Evolutionary conservation across 2,888 invertebrate genomes (phyloP).

Genomic region (Malthinus seriepunctatus): DNA sequence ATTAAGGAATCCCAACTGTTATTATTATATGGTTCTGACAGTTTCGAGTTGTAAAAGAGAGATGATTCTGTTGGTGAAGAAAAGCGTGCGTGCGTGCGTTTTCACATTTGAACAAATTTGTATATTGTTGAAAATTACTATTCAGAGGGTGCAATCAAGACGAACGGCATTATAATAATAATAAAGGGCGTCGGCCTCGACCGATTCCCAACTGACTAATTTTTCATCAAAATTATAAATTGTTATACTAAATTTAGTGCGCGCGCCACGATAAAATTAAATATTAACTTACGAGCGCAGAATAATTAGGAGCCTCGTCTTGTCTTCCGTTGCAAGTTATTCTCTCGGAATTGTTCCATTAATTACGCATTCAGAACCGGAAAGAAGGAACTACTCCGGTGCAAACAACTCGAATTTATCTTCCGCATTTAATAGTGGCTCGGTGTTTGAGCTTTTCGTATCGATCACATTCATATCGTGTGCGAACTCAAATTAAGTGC

Average conservation of each 20-base stretch:
- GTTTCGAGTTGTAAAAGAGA: conserved; percentile 7
- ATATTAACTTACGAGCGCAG: conserved; percentile 49
- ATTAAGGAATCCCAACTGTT: conserved; percentile 21
- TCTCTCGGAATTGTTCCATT: conserved; percentile 47
- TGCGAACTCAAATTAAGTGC: conserved; percentile 4
- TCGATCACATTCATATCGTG: conserved; percentile 16
- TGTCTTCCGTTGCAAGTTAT: conserved; percentile 43
- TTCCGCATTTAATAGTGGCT: conserved; percentile 24
- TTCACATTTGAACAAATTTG: conserved; percentile 25
- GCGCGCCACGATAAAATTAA: conserved; percentile 47
- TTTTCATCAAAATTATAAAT: conserved; percentile 50
- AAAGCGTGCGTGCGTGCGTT: conserved; percentile 25
- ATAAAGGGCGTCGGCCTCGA: conserved; percentile 25
- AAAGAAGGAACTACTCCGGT: conserved; percentile 28
- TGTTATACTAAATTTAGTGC: conserved; percentile 46
- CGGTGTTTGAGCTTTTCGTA: conserved; percentile 10
- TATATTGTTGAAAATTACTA: conserved; percentile 28
- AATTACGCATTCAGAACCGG: conserved; percentile 45
- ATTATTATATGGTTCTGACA: conserved; percentile 17
- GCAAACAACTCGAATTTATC: conserved; percentile 28
- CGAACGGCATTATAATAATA: conserved; percentile 30
- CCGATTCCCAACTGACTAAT: conserved; percentile 42
- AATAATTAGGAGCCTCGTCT: conserved; percentile 45
- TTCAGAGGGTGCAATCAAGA: conserved; percentile 29
- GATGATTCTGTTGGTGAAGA: background rate